Conservation (phyloP, 1,140 invertebrate genomes). For the Cherax destructor region DNA sequence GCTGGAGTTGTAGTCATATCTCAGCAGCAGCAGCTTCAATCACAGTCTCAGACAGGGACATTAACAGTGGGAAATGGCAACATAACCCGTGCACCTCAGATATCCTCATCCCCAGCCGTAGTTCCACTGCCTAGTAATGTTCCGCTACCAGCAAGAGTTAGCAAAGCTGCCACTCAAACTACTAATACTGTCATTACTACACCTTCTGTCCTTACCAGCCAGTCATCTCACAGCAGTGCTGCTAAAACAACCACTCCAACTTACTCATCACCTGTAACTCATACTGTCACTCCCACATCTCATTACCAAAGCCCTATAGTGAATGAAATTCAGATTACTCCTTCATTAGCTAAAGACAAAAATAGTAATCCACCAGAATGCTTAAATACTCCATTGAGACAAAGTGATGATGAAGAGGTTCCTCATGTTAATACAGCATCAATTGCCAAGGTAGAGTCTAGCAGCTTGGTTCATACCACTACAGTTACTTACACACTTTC, state of each 20-base stretch:
- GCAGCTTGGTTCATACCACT: conserved; percentile 56
- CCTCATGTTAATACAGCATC: neutral
- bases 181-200: conserved; percentile 71
- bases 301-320: conserved; percentile 24
- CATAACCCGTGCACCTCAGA: conserved; percentile 34
- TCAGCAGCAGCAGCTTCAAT: conserved; percentile 62
- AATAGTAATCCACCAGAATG: conserved; percentile 19
- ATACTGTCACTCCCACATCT: conserved; percentile 24
- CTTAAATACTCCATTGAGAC: neutral
- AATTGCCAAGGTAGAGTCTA: conserved; percentile 61
- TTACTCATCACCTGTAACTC: conserved; percentile 43
- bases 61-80: conserved; percentile 31
- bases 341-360: conserved; percentile 15
- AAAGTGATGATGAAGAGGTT: conserved; percentile 22
- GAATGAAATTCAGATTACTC: conserved; percentile 17
- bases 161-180: conserved; percentile 67
- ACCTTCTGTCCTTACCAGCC: conserved; percentile 50
- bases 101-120: conserved; percentile 72
- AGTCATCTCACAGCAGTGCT: conserved; percentile 51
- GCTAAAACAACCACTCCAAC: conserved; percentile 41
- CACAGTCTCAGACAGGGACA: conserved; percentile 51
- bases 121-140: conserved; percentile 77
- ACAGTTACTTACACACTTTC: conserved; percentile 62
- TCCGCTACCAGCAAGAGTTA: conserved; percentile 71
- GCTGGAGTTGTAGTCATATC: conserved; percentile 57